These are phyloP conservation scores for Aromia moschata DNA, from an alignment of 2,888 invertebrate species.

Conservation along the genomic window DNA sequence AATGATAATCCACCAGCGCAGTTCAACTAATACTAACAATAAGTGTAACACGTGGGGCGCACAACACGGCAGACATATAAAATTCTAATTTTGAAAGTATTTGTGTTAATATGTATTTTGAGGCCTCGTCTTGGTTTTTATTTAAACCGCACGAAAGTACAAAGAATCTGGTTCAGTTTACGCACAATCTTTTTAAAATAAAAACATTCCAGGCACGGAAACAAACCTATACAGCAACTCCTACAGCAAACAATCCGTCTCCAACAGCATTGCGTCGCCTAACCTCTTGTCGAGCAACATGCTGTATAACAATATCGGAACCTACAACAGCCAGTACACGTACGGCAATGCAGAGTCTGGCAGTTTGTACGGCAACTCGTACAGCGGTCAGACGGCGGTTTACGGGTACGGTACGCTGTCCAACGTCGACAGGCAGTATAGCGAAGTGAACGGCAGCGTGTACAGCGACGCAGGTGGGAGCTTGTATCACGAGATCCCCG, in stretches of 20 bases:
- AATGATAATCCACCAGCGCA: too few relatives aligned
- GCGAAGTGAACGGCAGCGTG: slow-evolving; percentile 45
- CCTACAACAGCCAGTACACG: slow-evolving; percentile 6
- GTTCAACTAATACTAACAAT: too few relatives aligned
- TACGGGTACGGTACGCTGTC: slow-evolving; percentile 45
- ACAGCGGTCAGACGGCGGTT: slow-evolving; percentile 38
- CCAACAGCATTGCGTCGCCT: slow-evolving; percentile 27
- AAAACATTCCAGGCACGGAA: slow-evolving; percentile 8
- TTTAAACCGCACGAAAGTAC: too few relatives aligned
- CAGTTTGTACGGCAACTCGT: slow-evolving; percentile 30
- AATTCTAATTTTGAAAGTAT: too few relatives aligned
- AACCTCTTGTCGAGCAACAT: slow-evolving; percentile 2
- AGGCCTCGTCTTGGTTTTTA: too few relatives aligned
- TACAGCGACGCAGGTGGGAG: slow-evolving; percentile 48
- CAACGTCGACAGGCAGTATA: slow-evolving; percentile 45
- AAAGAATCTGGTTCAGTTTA: too few relatives aligned
- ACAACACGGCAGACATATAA: too few relatives aligned
- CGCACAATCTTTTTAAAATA: too few relatives aligned
- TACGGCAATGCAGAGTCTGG: slow-evolving; percentile 9
- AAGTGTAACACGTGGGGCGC: too few relatives aligned
- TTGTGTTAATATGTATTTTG: too few relatives aligned
- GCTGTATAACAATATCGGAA: slow-evolving; percentile 14
- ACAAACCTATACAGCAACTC: slow-evolving; percentile 14
- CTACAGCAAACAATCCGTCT: slow-evolving; percentile 27
- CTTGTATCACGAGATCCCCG: slow-evolving; percentile 60